Conservation (phyloP, 2,113 vertebrate genomes). For the Tautogolabrus adspersus region DNA sequence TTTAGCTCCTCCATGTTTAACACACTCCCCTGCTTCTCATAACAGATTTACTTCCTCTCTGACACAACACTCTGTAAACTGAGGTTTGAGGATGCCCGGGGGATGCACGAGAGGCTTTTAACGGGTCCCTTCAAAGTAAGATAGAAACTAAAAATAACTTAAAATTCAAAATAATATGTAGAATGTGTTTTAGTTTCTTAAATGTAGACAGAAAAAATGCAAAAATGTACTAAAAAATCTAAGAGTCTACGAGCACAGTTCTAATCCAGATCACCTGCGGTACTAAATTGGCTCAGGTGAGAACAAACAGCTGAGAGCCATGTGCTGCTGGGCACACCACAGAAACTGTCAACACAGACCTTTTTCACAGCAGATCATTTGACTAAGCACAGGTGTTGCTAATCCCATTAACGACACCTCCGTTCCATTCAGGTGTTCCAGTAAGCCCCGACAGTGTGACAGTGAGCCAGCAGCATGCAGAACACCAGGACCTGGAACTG, state of each 20-base stretch:
- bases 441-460: slow-evolving; percentile 5
- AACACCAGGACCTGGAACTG: neutral
- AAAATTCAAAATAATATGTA: neutral
- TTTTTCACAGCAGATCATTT: slow-evolving; percentile 1
- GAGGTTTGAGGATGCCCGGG: neutral
- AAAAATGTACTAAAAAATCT: no score
- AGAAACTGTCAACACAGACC: neutral
- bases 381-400: slow-evolving; percentile 30
- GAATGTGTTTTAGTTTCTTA: neutral
- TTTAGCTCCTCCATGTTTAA: slow-evolving; percentile 34
- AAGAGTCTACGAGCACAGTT: neutral
- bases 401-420: slow-evolving; percentile 20
- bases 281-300: neutral
- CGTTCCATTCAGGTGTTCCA: slow-evolving; percentile 1
- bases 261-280: neutral
- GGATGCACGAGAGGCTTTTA: neutral
- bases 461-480: neutral
- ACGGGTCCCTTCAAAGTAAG: neutral
- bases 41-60: neutral
- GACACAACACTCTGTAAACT: neutral
- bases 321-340: neutral
- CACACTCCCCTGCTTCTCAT: slow-evolving; percentile 26
- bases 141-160: neutral
- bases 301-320: neutral
- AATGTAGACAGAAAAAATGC: no score